phyloP scores from a whole-genome alignment of 2,797 vertebrate species.

The Brotula barbata region DNA sequence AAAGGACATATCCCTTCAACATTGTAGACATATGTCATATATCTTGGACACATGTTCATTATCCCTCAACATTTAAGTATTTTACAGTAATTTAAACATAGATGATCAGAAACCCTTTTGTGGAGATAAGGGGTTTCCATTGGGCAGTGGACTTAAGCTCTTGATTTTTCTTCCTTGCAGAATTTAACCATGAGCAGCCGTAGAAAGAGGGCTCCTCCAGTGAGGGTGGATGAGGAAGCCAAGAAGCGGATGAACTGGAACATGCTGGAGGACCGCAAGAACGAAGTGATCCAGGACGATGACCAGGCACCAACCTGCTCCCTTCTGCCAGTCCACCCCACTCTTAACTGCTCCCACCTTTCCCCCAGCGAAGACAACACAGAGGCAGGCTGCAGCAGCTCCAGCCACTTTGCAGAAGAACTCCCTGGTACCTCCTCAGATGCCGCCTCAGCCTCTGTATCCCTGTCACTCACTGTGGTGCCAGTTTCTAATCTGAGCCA shows the following conservation, averaged over 20 bases:
- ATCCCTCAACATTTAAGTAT: too few relatives aligned
- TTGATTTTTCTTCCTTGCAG: constrained; percentile 21
- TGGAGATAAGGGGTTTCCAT: too few relatives aligned
- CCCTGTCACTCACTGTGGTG: constrained; percentile 77
- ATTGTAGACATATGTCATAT: too few relatives aligned
- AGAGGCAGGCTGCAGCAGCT: constrained; percentile 50
- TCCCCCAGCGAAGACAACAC: constrained; percentile 50
- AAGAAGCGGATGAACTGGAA: constrained; percentile 90
- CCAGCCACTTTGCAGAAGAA: constrained; percentile 54
- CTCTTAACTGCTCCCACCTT: constrained; percentile 32
- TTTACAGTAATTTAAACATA: too few relatives aligned
- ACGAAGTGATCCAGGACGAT: constrained; percentile 66
- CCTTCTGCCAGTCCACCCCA: constrained; percentile 26
- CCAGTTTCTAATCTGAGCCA: constrained; percentile 63
- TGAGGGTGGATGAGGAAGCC: constrained; percentile 86
- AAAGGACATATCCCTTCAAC: too few relatives aligned
- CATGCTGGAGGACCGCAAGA: constrained; percentile 90
- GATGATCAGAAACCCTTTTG: too few relatives aligned
- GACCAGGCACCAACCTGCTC: constrained; percentile 60
- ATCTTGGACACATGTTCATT: too few relatives aligned
- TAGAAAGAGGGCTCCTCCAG: constrained; percentile 87
- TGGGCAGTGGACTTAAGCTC: too few relatives aligned
- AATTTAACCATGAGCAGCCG: constrained; percentile 85
- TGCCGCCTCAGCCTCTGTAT: constrained; percentile 42
- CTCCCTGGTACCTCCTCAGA: constrained; percentile 64